These are phyloP conservation scores for Erithacus rubecula DNA, from an alignment of 2,797 vertebrate species.

Conservation along the genomic window DNA sequence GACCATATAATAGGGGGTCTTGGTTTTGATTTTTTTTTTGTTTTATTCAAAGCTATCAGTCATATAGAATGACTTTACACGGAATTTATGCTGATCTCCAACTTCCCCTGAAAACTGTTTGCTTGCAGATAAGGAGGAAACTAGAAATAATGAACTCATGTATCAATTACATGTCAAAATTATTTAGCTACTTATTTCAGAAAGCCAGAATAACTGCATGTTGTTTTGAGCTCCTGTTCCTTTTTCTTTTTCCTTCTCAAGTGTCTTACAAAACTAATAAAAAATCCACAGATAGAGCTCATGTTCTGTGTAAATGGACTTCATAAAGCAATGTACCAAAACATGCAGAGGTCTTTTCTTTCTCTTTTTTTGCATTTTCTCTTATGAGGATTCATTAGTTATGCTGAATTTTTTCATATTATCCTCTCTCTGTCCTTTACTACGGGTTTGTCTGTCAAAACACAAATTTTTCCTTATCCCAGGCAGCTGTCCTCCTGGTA, in stretches of 20 bases:
- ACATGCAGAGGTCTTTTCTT: not conserved
- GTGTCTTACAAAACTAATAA: not conserved
- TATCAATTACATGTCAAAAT: constrained; percentile 15
- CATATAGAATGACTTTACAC: not conserved
- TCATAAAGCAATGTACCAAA: not conserved
- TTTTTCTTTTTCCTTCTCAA: not conserved
- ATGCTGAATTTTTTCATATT: not conserved
- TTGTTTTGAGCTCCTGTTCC: not conserved
- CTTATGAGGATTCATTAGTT: not conserved
- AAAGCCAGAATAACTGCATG: not conserved
- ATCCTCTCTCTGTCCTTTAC: not conserved
- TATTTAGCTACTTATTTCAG: not conserved
- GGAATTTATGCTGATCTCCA: constrained; percentile 16
- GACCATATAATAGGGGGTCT: not conserved
- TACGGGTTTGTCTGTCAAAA: not conserved
- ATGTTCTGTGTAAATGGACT: rapidly evolving
- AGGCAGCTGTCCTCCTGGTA: not conserved
- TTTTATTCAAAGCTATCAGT: not conserved
- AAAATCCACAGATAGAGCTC: not conserved
- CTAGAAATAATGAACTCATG: constrained; percentile 29
- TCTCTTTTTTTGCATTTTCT: not conserved
- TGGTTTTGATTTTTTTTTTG: not conserved
- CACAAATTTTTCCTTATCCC: rapidly evolving
- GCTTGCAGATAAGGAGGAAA: constrained; percentile 44
- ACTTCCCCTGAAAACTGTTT: constrained; percentile 22